These are phyloP conservation scores for Cisticola juncidis DNA, from an alignment of 2,113 vertebrate species.

Conservation along the genomic window DNA sequence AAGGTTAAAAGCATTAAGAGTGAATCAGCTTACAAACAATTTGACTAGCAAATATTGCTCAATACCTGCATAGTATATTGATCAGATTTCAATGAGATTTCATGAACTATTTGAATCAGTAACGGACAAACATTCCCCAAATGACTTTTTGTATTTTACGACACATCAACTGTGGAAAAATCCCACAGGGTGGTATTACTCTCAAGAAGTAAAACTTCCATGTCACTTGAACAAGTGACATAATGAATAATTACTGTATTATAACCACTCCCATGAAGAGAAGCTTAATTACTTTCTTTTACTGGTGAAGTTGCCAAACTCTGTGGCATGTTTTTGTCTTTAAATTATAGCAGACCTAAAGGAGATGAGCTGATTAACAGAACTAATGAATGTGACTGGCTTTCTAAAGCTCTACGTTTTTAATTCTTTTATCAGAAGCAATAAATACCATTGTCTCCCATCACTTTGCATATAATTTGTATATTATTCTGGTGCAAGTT, in stretches of 20 bases:
- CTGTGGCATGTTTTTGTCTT: background rate
- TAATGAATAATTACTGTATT: background rate
- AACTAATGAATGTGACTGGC: background rate
- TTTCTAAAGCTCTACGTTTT: background rate
- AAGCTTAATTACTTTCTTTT: background rate
- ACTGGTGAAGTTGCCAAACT: background rate
- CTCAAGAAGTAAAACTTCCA: background rate
- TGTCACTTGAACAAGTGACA: background rate
- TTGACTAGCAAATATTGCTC: conserved; percentile 3
- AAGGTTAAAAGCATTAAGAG: conserved; percentile 1
- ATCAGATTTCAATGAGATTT: background rate
- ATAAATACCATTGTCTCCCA: background rate
- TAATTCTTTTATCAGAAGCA: background rate
- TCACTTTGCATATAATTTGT: background rate
- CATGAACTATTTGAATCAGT: background rate
- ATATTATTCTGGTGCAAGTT: background rate
- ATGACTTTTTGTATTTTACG: background rate
- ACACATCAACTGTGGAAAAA: background rate
- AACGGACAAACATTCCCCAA: background rate
- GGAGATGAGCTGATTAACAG: background rate
- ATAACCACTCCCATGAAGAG: background rate
- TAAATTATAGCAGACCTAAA: background rate
- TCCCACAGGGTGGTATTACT: background rate
- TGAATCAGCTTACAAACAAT: background rate
- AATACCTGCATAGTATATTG: background rate